Conservation (phyloP, 2,797 vertebrate genomes). For the Pogonophryne albipinna region DNA sequence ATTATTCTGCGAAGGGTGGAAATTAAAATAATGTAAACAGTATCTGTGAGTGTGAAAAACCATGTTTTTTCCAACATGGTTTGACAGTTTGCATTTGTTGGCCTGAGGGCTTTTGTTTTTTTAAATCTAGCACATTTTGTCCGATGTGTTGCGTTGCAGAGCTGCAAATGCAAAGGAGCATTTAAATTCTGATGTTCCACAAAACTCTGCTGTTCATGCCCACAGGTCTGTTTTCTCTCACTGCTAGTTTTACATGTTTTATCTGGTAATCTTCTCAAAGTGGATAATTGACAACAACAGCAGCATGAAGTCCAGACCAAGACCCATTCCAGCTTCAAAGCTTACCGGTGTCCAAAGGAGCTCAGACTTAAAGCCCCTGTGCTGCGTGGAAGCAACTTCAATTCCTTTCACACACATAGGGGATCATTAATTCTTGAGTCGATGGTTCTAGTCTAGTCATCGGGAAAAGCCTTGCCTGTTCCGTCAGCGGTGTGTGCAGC, state of each 20-base stretch:
- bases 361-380: conserved; percentile 73
- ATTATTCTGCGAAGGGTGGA: conserved; percentile 30
- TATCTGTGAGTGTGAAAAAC: conserved; percentile 35
- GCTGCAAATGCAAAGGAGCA: conserved; percentile 5
- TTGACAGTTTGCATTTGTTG: conserved; percentile 41
- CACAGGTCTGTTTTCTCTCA: conserved; percentile 37
- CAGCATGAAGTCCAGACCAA: conserved; percentile 70
- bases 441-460: conserved; percentile 82
- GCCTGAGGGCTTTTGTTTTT: conserved; percentile 16
- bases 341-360: conserved; percentile 68
- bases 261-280: conserved; percentile 67
- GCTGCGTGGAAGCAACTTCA: conserved; percentile 63
- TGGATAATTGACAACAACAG: conserved; percentile 80
- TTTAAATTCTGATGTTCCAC: conserved; percentile 27
- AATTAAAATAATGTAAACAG: conserved; percentile 50
- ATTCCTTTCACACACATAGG: conserved; percentile 76
- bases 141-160: conserved; percentile 37
- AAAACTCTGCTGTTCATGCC: conserved; percentile 27
- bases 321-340: conserved; percentile 77
- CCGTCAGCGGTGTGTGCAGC: conserved; percentile 60
- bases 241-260: conserved; percentile 34
- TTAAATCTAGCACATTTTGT: conserved; percentile 15
- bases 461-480: conserved; percentile 73
- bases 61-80: conserved; percentile 6
- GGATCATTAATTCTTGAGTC: conserved; percentile 81